Evolutionary conservation across 2,797 vertebrate genomes (phyloP), one percentile per base, ranked within the genome.

Genomic region (Esox lucius): DNA sequence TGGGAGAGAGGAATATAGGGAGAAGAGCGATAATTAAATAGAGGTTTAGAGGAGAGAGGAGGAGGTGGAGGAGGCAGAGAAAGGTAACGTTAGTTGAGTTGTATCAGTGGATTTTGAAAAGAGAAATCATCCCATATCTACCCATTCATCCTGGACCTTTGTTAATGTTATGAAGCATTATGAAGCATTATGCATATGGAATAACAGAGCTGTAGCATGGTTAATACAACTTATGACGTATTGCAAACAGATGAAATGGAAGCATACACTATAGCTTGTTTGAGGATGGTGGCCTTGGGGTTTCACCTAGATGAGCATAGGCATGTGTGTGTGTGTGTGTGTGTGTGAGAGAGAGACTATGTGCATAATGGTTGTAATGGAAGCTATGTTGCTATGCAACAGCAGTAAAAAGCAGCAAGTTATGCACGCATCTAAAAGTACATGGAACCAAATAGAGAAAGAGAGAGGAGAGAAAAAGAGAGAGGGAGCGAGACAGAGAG

Each of bases 191-290:
- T 79, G 79, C 70, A 78, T 78, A 81, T 78, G 62, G 72, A 79
- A 73, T 75, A 80, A 17, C 74, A 80, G 74, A 53, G 15, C 4
- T 66, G 19, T 28, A 12, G 26, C 24, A 28, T 16, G 16, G 81
- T 88, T 88, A 85, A 77, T 84, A 72, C 4, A 61, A 16, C 49
- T 61, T 73, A 33, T 48, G 46, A 71, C 16, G 46, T 48, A 12
- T 48, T 15, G 15, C 48, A 49, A 51, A 19, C 15, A 51, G 49
- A 51, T 51, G 49, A 5, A 19, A 51, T 51, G 49, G 48, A 49
- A 51, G 17, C 28, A 3, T 31, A 31, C 28, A 49, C 49, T 17
- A 51, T 51, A 31, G 3, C n/a, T n/a, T n/a, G 28, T 1, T 31
- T 31, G 28, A 3, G 28, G 28, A 31, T 31, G 28, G 3, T 31